Conservation (phyloP, 2,888 invertebrate genomes). For the Zygaena filipendulae region DNA sequence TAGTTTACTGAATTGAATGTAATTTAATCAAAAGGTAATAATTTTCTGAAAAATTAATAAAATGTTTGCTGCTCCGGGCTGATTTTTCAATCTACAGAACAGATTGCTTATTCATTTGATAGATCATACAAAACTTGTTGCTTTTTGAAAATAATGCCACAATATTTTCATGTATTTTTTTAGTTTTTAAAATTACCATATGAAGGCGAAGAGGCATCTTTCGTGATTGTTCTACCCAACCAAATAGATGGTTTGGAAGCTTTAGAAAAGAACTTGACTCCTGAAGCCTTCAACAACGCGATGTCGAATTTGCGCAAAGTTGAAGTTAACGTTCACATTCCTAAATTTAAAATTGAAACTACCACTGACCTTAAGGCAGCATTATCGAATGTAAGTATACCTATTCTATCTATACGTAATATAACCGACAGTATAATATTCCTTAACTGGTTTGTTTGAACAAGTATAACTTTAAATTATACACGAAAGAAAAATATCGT, state of each 20-base stretch:
- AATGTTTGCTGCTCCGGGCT: too few species aligned
- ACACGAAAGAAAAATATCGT: too few species aligned
- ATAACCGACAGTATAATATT: too few species aligned
- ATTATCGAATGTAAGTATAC: constrained; percentile 66
- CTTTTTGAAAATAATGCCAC: not conserved
- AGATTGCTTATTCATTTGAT: too few species aligned
- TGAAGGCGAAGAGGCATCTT: constrained; percentile 64
- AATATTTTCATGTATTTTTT: not conserved
- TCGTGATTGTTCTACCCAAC: constrained; percentile 81
- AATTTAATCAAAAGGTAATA: too few species aligned
- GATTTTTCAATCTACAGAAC: too few species aligned
- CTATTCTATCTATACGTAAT: not conserved
- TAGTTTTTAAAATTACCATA: constrained; percentile 2
- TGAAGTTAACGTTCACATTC: constrained; percentile 74
- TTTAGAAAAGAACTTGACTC: constrained; percentile 69
- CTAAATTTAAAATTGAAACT: constrained; percentile 83
- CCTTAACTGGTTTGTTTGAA: too few species aligned
- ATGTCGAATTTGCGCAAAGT: constrained; percentile 31
- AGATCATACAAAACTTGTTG: not conserved
- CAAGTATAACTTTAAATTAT: too few species aligned
- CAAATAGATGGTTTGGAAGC: constrained; percentile 70
- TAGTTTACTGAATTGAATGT: too few species aligned
- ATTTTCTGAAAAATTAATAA: too few species aligned
- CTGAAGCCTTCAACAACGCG: constrained; percentile 46
- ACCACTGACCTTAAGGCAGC: constrained; percentile 71